Conservation (phyloP, 2,797 vertebrate species). For the Sebastes vulpes region DNA sequence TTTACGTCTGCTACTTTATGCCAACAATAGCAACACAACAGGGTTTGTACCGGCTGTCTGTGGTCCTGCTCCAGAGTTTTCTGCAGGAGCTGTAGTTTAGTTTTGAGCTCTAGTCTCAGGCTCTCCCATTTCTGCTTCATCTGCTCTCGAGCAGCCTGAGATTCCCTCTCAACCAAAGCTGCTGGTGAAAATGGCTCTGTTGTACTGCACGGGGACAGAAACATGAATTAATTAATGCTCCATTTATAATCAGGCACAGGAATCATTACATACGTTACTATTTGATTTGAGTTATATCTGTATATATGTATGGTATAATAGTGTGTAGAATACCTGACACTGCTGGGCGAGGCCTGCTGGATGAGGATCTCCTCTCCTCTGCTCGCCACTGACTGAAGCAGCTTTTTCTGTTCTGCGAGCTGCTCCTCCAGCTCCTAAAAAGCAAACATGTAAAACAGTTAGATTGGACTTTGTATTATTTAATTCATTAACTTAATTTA, state of each 20-base stretch:
- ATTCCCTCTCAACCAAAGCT: slow-evolving; percentile 86
- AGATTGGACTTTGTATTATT: no score
- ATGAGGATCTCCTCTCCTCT: slow-evolving; percentile 95
- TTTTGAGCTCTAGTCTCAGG: slow-evolving; percentile 91
- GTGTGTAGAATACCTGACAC: slow-evolving; percentile 39
- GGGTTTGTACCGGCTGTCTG: slow-evolving; percentile 87
- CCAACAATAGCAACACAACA: background rate
- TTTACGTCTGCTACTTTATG: background rate
- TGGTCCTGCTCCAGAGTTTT: slow-evolving; percentile 91
- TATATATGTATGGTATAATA: background rate
- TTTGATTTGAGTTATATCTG: background rate
- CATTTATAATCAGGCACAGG: background rate
- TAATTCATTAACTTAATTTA: no score
- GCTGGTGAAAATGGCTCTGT: slow-evolving; percentile 85
- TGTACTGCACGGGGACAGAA: slow-evolving; percentile 77
- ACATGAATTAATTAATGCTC: background rate
- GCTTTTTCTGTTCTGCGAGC: slow-evolving; percentile 93
- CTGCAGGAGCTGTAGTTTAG: slow-evolving; percentile 92
- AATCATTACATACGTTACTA: background rate
- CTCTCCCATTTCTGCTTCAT: slow-evolving; percentile 95
- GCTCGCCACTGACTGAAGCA: slow-evolving; percentile 93
- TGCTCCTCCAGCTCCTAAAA: slow-evolving; percentile 94
- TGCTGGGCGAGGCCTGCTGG: slow-evolving; percentile 87
- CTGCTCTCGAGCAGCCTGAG: slow-evolving; percentile 81
- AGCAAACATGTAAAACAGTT: background rate